A percentile compares a stretch with the other conserved stretches of the same genome.
Conservation (phyloP, 2,113 vertebrate genomes). For the Gallinago media region DNA sequence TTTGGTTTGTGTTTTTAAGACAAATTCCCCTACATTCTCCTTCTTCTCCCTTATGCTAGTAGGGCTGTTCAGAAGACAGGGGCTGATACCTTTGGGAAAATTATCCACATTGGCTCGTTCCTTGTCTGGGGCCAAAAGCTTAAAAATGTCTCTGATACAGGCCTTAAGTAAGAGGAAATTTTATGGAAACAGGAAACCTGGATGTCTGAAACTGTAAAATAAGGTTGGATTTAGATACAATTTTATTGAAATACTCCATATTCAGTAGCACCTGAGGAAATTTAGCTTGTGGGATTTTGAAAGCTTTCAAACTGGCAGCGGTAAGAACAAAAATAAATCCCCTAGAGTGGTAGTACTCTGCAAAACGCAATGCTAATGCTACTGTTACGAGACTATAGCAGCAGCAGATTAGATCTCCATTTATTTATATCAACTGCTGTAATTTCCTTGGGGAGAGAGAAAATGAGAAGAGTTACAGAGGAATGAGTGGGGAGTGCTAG, state of each 20-base stretch:
- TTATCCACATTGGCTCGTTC: background rate
- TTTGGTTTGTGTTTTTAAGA: background rate
- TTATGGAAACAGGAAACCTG: background rate
- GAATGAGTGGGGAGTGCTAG: conserved; percentile 28
- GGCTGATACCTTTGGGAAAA: background rate
- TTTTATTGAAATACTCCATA: conserved; percentile 37
- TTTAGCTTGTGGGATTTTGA: conserved; percentile 47
- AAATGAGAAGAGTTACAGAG: conserved; percentile 17
- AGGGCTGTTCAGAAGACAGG: background rate
- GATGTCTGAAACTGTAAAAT: background rate
- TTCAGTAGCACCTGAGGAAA: conserved; percentile 49
- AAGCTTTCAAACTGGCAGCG: conserved; percentile 31
- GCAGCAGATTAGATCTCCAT: conserved; percentile 17
- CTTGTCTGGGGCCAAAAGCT: background rate
- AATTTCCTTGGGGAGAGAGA: conserved; percentile 46
- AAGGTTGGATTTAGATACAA: background rate
- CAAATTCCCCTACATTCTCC: background rate
- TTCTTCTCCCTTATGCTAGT: background rate
- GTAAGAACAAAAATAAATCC: conserved; percentile 59
- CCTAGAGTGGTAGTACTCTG: conserved; percentile 34
- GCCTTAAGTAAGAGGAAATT: background rate
- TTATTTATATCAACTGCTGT: conserved; percentile 51
- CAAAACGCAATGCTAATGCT: conserved; percentile 46
- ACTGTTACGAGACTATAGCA: conserved; percentile 13
- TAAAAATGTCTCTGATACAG: background rate